phyloP scores from a whole-genome alignment of 2,113 vertebrate genomes.

The Eptesicus fuscus region DNA sequence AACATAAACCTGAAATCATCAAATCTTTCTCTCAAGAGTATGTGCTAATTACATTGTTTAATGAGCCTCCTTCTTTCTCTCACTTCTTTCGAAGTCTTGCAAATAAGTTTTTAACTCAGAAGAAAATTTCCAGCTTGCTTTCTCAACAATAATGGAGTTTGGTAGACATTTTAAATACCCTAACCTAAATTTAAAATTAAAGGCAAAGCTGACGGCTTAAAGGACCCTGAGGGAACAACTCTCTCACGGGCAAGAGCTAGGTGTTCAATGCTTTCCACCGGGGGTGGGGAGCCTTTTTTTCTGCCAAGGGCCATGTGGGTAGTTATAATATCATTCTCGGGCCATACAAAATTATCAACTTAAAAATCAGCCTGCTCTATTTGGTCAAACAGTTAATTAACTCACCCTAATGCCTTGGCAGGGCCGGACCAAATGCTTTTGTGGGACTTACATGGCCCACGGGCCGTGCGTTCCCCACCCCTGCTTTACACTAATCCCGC shows the following conservation, averaged over 20 bases:
- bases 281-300: too few species aligned
- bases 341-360: too few species aligned
- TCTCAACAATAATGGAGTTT: background rate
- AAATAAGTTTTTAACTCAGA: constrained; percentile 13
- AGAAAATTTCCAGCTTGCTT: background rate
- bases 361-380: too few species aligned
- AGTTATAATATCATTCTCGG: too few species aligned
- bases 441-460: too few species aligned
- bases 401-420: too few species aligned
- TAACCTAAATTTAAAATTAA: background rate
- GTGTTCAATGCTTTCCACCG: background rate
- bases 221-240: background rate
- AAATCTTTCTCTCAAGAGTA: background rate
- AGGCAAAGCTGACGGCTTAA: background rate
- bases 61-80: background rate
- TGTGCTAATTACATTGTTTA: background rate
- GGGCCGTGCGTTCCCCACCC: too few species aligned
- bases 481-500: background rate
- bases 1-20: background rate
- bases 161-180: background rate
- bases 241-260: background rate
- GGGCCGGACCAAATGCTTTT: too few species aligned
- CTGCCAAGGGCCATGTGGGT: too few species aligned
- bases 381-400: too few species aligned
- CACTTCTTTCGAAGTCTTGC: background rate